Conservation (phyloP, 2,113 vertebrate species). For the Isurus oxyrinchus region DNA sequence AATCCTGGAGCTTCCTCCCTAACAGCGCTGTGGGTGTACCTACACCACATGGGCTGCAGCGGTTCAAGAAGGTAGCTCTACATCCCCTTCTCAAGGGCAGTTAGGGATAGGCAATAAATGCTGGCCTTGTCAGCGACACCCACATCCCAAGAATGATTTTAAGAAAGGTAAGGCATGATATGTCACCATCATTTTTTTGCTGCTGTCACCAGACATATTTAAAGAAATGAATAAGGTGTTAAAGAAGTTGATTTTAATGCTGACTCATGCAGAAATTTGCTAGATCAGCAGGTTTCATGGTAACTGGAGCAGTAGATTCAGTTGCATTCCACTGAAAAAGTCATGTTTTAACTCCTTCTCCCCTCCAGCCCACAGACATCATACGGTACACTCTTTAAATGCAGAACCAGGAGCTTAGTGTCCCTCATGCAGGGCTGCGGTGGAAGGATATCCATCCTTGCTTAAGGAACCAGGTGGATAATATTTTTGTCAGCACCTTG, state of each 20-base stretch:
- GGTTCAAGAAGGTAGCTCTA: too few relatives aligned
- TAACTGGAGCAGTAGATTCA: not conserved
- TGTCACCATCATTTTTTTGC: not conserved
- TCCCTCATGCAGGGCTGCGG: not conserved
- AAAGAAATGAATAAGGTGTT: not conserved
- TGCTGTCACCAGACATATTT: not conserved
- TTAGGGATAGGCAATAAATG: too few relatives aligned
- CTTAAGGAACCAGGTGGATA: not conserved
- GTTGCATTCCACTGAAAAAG: not conserved
- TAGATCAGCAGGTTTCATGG: not conserved
- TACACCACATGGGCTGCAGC: too few relatives aligned
- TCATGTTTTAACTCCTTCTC: not conserved
- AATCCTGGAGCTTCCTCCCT: too few relatives aligned
- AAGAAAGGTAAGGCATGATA: not conserved
- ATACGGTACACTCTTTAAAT: not conserved
- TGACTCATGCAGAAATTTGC: not conserved
- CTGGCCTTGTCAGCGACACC: too few relatives aligned
- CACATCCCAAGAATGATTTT: too few relatives aligned
- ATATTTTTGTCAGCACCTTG: constrained; percentile 26
- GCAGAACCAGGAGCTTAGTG: not conserved
- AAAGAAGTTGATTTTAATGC: not conserved
- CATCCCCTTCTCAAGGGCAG: too few relatives aligned
- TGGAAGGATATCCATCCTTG: not conserved
- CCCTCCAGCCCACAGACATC: not conserved
- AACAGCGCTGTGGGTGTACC: too few relatives aligned